Conservation (phyloP, 2,888 invertebrate genomes). For the Mesopsocus fuscifrons region DNA sequence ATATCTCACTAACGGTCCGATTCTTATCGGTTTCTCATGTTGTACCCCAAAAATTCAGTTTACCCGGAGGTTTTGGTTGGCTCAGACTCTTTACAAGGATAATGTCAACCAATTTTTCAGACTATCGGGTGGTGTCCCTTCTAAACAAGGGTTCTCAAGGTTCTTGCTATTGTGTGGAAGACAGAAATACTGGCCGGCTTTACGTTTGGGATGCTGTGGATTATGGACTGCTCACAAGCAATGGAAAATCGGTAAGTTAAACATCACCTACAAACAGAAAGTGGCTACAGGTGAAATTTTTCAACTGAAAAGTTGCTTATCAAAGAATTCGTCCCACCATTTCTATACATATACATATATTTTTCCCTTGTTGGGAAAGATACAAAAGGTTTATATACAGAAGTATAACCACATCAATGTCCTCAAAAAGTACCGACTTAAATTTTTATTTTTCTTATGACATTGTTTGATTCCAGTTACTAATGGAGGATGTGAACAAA, state of each 20-base stretch:
- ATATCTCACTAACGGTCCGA: too few relatives aligned
- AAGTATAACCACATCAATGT: background rate
- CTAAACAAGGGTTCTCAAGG: slow-evolving; percentile 38
- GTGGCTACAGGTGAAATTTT: too few relatives aligned
- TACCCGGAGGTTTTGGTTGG: too few relatives aligned
- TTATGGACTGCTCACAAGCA: slow-evolving; percentile 32
- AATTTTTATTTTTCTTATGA: background rate
- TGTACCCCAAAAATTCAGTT: too few relatives aligned
- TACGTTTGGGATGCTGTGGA: slow-evolving; percentile 42
- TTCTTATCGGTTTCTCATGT: too few relatives aligned
- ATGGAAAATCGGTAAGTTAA: slow-evolving; percentile 28
- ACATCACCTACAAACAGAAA: background rate
- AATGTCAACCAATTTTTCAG: slow-evolving; percentile 4
- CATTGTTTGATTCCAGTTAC: slow-evolving; percentile 17
- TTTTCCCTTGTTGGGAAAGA: too few relatives aligned
- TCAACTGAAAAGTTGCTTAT: too few relatives aligned
- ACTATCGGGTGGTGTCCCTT: slow-evolving; percentile 34
- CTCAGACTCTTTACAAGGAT: too few relatives aligned
- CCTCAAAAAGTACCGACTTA: too few relatives aligned
- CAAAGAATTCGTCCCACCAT: too few relatives aligned
- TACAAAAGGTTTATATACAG: too few relatives aligned
- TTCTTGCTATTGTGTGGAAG: slow-evolving; percentile 37
- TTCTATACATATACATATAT: too few relatives aligned
- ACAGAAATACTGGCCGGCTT: slow-evolving; percentile 31
- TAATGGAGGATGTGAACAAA: slow-evolving; percentile 35